phyloP scores from a whole-genome alignment of 2,888 invertebrate genomes.

The Platerodrilus igneus region DNA sequence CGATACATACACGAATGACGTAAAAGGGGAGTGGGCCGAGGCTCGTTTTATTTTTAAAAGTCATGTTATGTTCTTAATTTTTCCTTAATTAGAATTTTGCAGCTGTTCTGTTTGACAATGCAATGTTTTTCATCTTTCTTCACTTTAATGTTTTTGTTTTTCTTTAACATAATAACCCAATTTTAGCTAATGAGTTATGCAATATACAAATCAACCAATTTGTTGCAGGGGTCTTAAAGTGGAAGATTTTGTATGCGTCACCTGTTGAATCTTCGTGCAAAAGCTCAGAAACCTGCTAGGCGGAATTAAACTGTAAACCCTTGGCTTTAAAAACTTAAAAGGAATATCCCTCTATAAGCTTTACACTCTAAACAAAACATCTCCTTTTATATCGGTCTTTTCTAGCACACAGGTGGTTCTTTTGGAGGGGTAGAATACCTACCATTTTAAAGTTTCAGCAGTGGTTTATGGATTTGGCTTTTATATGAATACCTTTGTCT shows the following conservation, averaged over 20 bases:
- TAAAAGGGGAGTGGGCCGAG: too few species aligned
- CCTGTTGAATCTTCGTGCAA: constrained; percentile 15
- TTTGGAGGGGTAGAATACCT: constrained; percentile 17
- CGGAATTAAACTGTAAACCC: constrained; percentile 3
- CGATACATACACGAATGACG: too few species aligned
- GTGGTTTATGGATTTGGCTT: background rate
- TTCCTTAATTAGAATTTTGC: too few species aligned
- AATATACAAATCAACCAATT: too few species aligned
- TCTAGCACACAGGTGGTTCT: constrained; percentile 21
- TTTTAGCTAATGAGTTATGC: too few species aligned
- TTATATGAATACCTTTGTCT: constrained; percentile 2
- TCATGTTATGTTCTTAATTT: too few species aligned
- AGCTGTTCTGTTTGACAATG: too few species aligned
- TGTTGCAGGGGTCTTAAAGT: too few species aligned
- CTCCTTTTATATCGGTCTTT: constrained; percentile 14
- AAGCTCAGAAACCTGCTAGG: constrained; percentile 10
- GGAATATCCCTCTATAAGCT: constrained; percentile 12
- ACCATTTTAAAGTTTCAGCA: constrained; percentile 17
- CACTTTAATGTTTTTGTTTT: too few species aligned
- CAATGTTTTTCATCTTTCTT: too few species aligned
- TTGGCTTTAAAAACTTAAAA: constrained; percentile 6
- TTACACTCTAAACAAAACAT: constrained; percentile 24
- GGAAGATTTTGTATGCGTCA: constrained; percentile 18
- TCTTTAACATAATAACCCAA: too few species aligned
- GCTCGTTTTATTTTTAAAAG: too few species aligned